Percentiles rank a stretch among this genome's conserved stretches.
These are phyloP conservation scores for Vimba vimba DNA, from an alignment of 2,113 vertebrate genomes.

Conservation along the genomic window DNA sequence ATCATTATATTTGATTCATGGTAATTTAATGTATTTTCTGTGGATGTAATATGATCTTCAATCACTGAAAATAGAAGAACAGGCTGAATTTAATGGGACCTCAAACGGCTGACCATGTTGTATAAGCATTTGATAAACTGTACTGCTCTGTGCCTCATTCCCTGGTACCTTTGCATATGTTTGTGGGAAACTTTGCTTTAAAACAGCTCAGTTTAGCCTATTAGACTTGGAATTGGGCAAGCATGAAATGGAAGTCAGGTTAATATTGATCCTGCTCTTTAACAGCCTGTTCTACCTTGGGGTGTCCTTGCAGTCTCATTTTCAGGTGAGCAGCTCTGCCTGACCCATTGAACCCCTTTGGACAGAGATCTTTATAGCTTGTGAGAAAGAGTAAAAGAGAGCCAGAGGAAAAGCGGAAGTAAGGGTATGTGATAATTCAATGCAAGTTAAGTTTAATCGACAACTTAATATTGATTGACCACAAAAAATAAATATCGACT, in stretches of 20 bases:
- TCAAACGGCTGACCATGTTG: background rate
- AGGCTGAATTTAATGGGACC: constrained; percentile 32
- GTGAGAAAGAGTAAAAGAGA: constrained; percentile 9
- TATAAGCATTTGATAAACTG: background rate
- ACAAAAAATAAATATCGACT: background rate
- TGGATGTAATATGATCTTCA: constrained; percentile 13
- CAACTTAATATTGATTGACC: background rate
- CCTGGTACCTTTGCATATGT: constrained; percentile 43
- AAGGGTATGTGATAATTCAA: background rate
- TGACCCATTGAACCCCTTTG: constrained; percentile 71
- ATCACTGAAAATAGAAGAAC: constrained; percentile 18
- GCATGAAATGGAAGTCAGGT: constrained; percentile 99
- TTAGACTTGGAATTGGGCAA: constrained; percentile 95
- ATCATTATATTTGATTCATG: constrained; percentile 47
- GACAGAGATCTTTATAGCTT: constrained; percentile 68
- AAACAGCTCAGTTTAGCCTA: constrained; percentile 82
- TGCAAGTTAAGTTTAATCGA: background rate
- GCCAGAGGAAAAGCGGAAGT: background rate
- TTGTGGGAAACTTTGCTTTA: constrained; percentile 55
- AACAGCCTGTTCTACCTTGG: constrained; percentile 86
- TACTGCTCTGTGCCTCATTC: background rate
- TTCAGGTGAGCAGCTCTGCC: constrained; percentile 77
- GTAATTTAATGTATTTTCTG: constrained; percentile 38
- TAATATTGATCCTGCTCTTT: constrained; percentile 98
- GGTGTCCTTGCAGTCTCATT: constrained; percentile 91